Base-by-base conservation (phyloP, 2,888 invertebrate species). In the Protonemura montana region DNA sequence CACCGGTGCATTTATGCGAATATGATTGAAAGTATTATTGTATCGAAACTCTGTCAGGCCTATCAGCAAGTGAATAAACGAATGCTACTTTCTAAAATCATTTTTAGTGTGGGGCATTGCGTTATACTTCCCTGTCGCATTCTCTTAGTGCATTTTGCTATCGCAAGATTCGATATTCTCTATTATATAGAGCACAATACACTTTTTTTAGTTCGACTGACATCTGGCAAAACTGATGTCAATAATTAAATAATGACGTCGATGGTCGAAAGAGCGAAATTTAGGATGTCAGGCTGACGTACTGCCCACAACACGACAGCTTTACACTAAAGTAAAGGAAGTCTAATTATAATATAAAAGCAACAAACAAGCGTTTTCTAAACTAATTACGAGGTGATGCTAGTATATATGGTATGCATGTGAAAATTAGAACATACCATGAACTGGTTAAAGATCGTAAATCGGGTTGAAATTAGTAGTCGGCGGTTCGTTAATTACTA, bases 1-100 rank as follows among this genome's bases (percentile, higher is more conserved):
- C 59, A 59, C 13, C 13, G 59, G 59, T 10, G 16, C 59, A 59
- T 10, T 59, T 59, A 13, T 59, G 59, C 59, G 59, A 59, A 59
- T 59, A 59, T 59, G 59, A 59, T 59, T 59, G 59, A 59, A 59
- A 59, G 59, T 59, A 59, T 59, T 59, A 59, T 7, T 59, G 59
- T 59, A 59, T 59, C 21, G 59, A 59, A n/a, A 59, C 59, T 10
- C 35, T 35, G 35, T 35, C 35, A 41, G 16, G 59, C 3, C 59
- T 10, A 59, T 59, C 59, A 21, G 35, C 13, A 21, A 59, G 59
- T 21, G 1, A 59, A 59, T 59, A 3, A 59, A 1, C 59, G 59
- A 21, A 59, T 59, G 2, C 84, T 84, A 84, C 84, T 84, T 84
- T 84, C 84, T 84, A 84, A 84, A 84, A 84, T 42, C 84, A 84